These are phyloP conservation scores for Heliangelus exortis DNA, from an alignment of 2,797 vertebrate genomes.

Conservation along the genomic window DNA sequence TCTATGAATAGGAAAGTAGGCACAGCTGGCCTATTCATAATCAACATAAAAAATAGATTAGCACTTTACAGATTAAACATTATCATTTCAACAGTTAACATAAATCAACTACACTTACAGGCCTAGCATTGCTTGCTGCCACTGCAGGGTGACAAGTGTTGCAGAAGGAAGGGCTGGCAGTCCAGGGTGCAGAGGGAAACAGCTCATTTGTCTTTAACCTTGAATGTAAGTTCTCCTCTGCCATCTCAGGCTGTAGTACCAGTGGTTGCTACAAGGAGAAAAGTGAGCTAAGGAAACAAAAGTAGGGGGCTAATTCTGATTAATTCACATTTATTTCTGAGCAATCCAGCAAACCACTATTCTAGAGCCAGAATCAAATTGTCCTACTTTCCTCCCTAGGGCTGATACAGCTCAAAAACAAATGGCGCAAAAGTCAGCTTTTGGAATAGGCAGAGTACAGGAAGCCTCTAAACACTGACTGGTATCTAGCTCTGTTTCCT, in stretches of 20 bases:
- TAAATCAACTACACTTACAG: conserved; percentile 77
- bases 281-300: conserved; percentile 6
- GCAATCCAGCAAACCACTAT: background rate
- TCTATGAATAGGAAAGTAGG: conserved; percentile 84
- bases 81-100: conserved; percentile 81
- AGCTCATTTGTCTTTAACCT: background rate
- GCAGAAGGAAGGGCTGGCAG: conserved; percentile 13
- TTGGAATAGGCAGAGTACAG: background rate
- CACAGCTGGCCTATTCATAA: conserved; percentile 86
- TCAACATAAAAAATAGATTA: conserved; percentile 87
- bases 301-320: background rate
- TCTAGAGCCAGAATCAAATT: background rate
- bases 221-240: background rate
- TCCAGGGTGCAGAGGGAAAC: background rate
- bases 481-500: background rate
- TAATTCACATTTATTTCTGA: background rate
- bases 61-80: conserved; percentile 85
- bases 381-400: background rate
- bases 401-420: background rate
- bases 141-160: background rate
- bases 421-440: background rate
- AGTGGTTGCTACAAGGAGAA: conserved; percentile 3
- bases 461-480: background rate
- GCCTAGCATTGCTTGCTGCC: background rate
- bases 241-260: background rate